These are phyloP conservation scores for Phalloptychus januarius DNA, from an alignment of 2,797 vertebrate species.

Conservation along the genomic window DNA sequence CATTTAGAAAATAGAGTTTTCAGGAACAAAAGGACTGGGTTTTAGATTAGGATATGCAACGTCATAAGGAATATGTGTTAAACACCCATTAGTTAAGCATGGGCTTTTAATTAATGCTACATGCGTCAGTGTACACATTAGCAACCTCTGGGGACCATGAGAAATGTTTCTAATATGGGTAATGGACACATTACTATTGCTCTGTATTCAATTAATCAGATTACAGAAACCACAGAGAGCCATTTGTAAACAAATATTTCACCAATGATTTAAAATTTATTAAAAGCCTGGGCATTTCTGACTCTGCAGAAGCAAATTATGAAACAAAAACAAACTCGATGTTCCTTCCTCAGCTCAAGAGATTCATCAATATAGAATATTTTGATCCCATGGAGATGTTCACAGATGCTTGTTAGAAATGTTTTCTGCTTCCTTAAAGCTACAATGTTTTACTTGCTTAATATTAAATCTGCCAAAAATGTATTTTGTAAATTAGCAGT, in stretches of 20 bases:
- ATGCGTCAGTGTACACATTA: slow-evolving; percentile 38
- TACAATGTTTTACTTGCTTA: slow-evolving; percentile 24
- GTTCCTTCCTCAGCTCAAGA: slow-evolving; percentile 1
- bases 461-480: slow-evolving; percentile 14
- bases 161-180: slow-evolving; percentile 47
- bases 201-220: slow-evolving; percentile 62
- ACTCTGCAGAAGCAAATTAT: not conserved
- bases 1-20: slow-evolving; percentile 14
- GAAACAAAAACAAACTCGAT: slow-evolving; percentile 14
- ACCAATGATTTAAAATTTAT: slow-evolving; percentile 59
- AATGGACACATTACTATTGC: slow-evolving; percentile 47
- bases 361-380: not conserved
- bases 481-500: not conserved
- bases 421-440: slow-evolving; percentile 11
- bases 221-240: slow-evolving; percentile 31
- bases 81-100: slow-evolving; percentile 28
- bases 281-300: slow-evolving; percentile 35
- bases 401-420: slow-evolving; percentile 26
- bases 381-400: slow-evolving; percentile 3
- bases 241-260: slow-evolving; percentile 43
- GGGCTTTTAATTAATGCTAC: slow-evolving; percentile 57
- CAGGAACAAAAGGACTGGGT: slow-evolving; percentile 11
- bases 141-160: slow-evolving; percentile 36
- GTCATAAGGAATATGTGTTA: slow-evolving; percentile 9
- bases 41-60: slow-evolving; percentile 14